Evolutionary conservation across 2,797 vertebrate genomes (phyloP).

Genomic region (Myotis daubentonii): DNA sequence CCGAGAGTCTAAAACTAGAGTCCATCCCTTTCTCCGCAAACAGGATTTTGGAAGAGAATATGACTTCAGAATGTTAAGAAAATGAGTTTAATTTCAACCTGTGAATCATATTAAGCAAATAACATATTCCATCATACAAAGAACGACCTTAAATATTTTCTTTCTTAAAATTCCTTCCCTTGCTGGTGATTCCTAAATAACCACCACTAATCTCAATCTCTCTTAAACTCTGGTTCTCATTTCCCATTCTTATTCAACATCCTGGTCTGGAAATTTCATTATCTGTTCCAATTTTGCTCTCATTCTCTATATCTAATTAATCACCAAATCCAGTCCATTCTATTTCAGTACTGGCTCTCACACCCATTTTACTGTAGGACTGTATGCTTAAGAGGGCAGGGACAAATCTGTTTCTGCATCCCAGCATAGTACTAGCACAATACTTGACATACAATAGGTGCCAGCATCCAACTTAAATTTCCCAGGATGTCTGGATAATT

Average conservation of each 20-base stretch:
- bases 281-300: neutral
- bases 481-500: neutral
- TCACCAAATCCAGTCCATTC: neutral
- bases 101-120: neutral
- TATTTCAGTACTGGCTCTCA: neutral
- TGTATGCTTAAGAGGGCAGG: neutral
- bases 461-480: neutral
- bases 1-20: neutral
- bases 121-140: constrained; percentile 14
- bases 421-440: too few relatives aligned
- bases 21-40: neutral
- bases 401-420: neutral
- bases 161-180: neutral
- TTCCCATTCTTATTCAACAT: neutral
- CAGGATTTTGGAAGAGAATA: neutral
- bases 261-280: neutral
- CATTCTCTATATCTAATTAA: neutral
- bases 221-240: constrained; percentile 16
- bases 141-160: neutral
- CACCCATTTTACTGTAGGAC: neutral
- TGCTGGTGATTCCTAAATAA: neutral
- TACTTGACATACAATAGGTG: neutral
- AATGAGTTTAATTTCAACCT: neutral
- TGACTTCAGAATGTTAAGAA: neutral
- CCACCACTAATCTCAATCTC: neutral